Base-by-base conservation (phyloP, 2,113 vertebrate genomes). In the Dissostichus mawsoni region DNA sequence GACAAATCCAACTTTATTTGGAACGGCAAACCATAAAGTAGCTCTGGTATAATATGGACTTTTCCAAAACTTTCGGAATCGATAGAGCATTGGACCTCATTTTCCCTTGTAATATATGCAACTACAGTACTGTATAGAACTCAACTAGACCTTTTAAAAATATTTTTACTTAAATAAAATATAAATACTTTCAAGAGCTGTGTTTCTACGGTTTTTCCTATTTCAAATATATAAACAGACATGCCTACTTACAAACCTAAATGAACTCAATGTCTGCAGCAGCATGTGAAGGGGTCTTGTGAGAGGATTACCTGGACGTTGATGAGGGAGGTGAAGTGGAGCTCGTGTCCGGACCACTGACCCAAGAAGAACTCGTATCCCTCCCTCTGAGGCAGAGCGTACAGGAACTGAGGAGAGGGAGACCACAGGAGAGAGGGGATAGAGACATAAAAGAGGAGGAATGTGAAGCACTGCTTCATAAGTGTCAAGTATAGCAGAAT, bases 291-390 rank as follows among this genome's bases (percentile, higher is more conserved):
- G 51, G n/a, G 11, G 25, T 0, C 20, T 4, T n/a, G 44, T 17
- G 29, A 63, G 44, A 0, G 7, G 13, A 90, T 66, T 17, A 99
- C 98, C 97, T 99, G 97, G 82, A 99, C 83, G 17, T 99, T 99
- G 89, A 98, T 98, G 67, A 99, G 95, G 12, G 98, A 97, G 78
- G 97, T 98, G 90, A 99, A 99, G 84, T 99, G 98, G 36, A 99
- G 93, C 86, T 98, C 93, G 47, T 94, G 81, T 76, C 94, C 94
- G 20, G 96, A 95, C 98, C 98, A 99, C 58, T 98, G 98, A 73
- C 97, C 98, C 76, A 99, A 90, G 20, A 97, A 98, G 91, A 99
- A 99, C 90, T 99, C 98, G 12, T 99, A 99, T 3, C 98, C 98
- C 84, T 98, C 96, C 76, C 94, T 93, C 92, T 96, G 96, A 74